Conservation (phyloP, 2,888 invertebrate genomes). For the Chromoteleia sp. region DNA sequence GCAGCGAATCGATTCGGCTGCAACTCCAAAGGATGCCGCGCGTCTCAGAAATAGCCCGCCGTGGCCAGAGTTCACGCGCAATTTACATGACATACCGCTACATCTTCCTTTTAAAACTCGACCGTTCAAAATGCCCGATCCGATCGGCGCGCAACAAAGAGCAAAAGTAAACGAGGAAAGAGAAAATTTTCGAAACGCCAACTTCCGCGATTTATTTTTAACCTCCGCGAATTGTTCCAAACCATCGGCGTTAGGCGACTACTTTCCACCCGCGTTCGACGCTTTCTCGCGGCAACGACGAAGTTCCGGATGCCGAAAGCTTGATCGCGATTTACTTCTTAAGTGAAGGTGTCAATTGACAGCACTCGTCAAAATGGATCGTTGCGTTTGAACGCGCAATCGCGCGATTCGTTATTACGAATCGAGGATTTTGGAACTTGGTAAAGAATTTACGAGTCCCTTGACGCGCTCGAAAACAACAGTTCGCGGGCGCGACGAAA, state of each 20-base stretch:
- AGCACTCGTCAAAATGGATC: slow-evolving; percentile 29
- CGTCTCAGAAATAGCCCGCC: slow-evolving; percentile 64
- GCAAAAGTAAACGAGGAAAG: background rate
- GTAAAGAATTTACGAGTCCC: slow-evolving; percentile 23
- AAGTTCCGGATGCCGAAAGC: slow-evolving; percentile 21
- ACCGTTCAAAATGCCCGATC: slow-evolving; percentile 5
- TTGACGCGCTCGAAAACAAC: background rate
- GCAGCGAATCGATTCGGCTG: slow-evolving; percentile 46
- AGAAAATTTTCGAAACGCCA: background rate
- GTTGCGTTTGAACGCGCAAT: slow-evolving; percentile 27
- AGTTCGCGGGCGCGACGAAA: no score
- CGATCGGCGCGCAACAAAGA: background rate
- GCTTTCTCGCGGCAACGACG: slow-evolving; percentile 7
- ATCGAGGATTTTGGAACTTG: slow-evolving; percentile 7
- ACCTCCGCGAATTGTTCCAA: background rate
- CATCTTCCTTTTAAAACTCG: slow-evolving; percentile 43
- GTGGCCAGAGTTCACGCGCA: slow-evolving; percentile 39
- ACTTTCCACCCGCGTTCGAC: slow-evolving; percentile 26
- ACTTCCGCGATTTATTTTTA: slow-evolving; percentile 16
- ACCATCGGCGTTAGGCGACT: background rate
- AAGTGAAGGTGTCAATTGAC: slow-evolving; percentile 42
- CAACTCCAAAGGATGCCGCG: slow-evolving; percentile 63
- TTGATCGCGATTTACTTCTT: slow-evolving; percentile 39
- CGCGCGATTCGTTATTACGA: slow-evolving; percentile 13
- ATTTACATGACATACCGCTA: slow-evolving; percentile 47